Evolutionary conservation across 2,888 invertebrate genomes (phyloP).

Genomic region (Cinara cedri): DNA sequence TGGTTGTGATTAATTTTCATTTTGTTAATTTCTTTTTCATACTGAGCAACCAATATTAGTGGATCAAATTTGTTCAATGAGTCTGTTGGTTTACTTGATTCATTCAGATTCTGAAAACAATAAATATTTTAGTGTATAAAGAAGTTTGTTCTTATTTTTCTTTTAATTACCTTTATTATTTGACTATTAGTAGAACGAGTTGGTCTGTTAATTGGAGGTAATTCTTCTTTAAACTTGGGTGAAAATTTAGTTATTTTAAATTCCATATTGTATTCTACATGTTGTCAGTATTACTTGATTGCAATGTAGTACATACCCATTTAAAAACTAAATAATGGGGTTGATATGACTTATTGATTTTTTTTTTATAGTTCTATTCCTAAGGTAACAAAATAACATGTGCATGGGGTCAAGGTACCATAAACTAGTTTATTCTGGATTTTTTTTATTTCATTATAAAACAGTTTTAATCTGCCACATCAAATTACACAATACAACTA

Average conservation of each 20-base stretch:
- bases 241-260: slow-evolving; percentile 31
- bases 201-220: slow-evolving; percentile 47
- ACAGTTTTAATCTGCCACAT: too few species aligned
- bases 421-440: neutral
- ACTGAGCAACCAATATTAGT: slow-evolving; percentile 48
- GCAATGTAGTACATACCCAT: slow-evolving; percentile 5
- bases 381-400: slow-evolving; percentile 52
- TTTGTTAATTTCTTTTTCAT: slow-evolving; percentile 45
- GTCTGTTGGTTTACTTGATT: slow-evolving; percentile 20
- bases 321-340: slow-evolving; percentile 35
- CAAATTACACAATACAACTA: slow-evolving; percentile 8
- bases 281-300: neutral
- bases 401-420: slow-evolving; percentile 46
- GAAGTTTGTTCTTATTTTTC: neutral
- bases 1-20: slow-evolving; percentile 37
- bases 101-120: slow-evolving; percentile 8
- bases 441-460: neutral
- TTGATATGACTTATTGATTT: slow-evolving; percentile 51
- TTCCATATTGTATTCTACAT: slow-evolving; percentile 37
- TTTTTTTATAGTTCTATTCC: slow-evolving; percentile 33
- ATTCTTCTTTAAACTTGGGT: slow-evolving; percentile 38
- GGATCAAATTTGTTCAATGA: slow-evolving; percentile 42
- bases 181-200: slow-evolving; percentile 11
- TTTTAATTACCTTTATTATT: slow-evolving; percentile 35
- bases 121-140: neutral